These are phyloP conservation scores for Dolichallabes microphthalmus DNA, from an alignment of 2,113 vertebrate species.

Conservation along the genomic window DNA sequence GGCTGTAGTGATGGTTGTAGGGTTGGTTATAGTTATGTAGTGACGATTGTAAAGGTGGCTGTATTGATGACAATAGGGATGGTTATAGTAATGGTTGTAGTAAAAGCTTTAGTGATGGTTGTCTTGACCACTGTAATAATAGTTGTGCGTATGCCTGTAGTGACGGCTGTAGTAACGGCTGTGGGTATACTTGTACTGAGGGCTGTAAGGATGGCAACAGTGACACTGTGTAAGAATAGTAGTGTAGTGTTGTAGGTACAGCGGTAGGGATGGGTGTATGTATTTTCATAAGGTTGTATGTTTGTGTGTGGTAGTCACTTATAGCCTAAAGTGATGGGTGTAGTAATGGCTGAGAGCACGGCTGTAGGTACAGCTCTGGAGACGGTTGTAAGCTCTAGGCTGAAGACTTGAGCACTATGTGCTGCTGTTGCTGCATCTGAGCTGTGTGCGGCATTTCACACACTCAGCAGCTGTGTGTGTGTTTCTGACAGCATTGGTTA, in stretches of 20 bases:
- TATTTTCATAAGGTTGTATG: too few species aligned
- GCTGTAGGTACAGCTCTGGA: background rate
- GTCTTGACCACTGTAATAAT: background rate
- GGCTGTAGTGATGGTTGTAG: background rate
- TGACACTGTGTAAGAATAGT: too few species aligned
- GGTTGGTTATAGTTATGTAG: background rate
- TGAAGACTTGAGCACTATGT: background rate
- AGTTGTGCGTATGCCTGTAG: background rate
- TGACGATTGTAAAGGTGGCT: background rate
- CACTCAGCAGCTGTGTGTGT: constrained; percentile 14
- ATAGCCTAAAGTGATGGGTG: background rate
- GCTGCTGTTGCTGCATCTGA: constrained; percentile 8
- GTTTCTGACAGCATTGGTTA: background rate
- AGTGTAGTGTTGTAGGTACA: background rate
- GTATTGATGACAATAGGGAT: background rate
- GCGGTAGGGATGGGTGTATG: background rate
- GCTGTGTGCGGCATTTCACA: background rate
- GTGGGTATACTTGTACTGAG: too few species aligned
- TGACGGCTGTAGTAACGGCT: too few species aligned
- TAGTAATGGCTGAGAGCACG: background rate
- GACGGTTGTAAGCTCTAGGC: background rate
- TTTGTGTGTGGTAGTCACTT: too few species aligned
- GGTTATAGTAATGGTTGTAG: background rate
- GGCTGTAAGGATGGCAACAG: too few species aligned
- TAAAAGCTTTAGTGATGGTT: background rate